Conservation (phyloP, 2,888 invertebrate genomes). For the Selenia dentaria region DNA sequence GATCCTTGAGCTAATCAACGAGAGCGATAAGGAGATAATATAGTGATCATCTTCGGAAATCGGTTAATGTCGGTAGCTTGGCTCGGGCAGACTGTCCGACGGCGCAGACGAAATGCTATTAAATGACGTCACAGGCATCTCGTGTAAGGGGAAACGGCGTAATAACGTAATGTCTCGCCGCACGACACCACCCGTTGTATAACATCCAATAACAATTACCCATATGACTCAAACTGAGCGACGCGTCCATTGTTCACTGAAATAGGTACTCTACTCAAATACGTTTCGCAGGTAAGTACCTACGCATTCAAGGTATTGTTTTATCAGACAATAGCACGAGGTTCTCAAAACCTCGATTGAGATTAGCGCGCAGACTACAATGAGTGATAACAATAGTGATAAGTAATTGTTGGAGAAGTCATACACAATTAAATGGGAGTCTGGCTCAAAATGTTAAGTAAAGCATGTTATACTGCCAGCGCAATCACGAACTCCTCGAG, state of each 20-base stretch:
- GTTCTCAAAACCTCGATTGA: slow-evolving; percentile 33
- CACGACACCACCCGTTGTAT: slow-evolving; percentile 46
- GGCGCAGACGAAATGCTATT: slow-evolving; percentile 65
- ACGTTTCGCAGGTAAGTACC: slow-evolving; percentile 23
- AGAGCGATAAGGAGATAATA: slow-evolving; percentile 18
- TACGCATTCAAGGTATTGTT: slow-evolving; percentile 30
- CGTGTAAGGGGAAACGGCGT: slow-evolving; percentile 58
- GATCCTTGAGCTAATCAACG: neutral
- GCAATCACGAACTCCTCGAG: neutral
- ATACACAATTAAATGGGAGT: slow-evolving; percentile 16
- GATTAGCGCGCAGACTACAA: slow-evolving; percentile 35
- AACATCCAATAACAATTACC: slow-evolving; percentile 54
- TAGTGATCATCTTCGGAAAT: slow-evolving; percentile 22
- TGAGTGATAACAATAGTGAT: slow-evolving; percentile 32
- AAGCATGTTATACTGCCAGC: neutral
- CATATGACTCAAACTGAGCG: slow-evolving; percentile 36
- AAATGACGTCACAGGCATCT: slow-evolving; percentile 70
- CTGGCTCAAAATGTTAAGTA: slow-evolving; percentile 13
- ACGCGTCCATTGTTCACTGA: slow-evolving; percentile 35
- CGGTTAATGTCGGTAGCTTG: slow-evolving; percentile 32
- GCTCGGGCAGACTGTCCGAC: slow-evolving; percentile 65
- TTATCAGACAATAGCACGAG: slow-evolving; percentile 32
- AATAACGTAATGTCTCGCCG: slow-evolving; percentile 41
- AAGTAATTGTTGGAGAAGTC: slow-evolving; percentile 20
- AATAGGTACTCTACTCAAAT: slow-evolving; percentile 13